Base-by-base conservation (phyloP, 1,140 invertebrate genomes). In the Macrocentrus cingulum region DNA sequence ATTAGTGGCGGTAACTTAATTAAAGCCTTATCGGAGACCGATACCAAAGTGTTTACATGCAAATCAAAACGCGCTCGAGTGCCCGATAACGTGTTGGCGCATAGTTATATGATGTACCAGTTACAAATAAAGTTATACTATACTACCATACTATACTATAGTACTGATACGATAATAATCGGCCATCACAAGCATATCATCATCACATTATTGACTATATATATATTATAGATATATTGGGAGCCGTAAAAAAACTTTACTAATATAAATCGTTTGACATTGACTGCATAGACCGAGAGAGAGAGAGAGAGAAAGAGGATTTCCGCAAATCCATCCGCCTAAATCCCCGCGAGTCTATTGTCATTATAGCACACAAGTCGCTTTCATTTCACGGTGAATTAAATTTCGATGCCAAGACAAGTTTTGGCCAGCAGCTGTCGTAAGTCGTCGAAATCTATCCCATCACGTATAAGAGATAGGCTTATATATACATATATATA, bases 341-440 rank as follows among this genome's bases (percentile, higher is more conserved):
- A 72, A 75, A 73, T 69, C 71, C 66, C 65, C 66, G 66, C 71
- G 66, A 71, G 67, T 69, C 69, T 57, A 68, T 65, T 67, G 69
- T 68, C 69, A 70, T 66, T 68, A 68, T 71, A 63, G 69, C 72
- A 71, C n/a, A n/a, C 71, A 77, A 77, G 72, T 75, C 71, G 65
- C 65, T 72, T 75, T 78, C 74, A 76, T 80, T 80, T 80, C 73
- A 79, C 69, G 78, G 78, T 69, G 78, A 79, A 80, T 80, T 80
- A 75, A 76, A 64, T 74, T 61, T 48, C 68, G 69, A 78, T 74
- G 67, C 59, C 63, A 70, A 74, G 71, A 69, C 71, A 75, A 79
- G 72, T 76, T 74, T 34, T 15, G 13, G 20, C 61, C 64, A 66
- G 64, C 71, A 73, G 71, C 71, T 71, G 68, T 65, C 51, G 64